Conservation (phyloP, 2,113 vertebrate genomes). For the Excalfactoria chinensis region DNA sequence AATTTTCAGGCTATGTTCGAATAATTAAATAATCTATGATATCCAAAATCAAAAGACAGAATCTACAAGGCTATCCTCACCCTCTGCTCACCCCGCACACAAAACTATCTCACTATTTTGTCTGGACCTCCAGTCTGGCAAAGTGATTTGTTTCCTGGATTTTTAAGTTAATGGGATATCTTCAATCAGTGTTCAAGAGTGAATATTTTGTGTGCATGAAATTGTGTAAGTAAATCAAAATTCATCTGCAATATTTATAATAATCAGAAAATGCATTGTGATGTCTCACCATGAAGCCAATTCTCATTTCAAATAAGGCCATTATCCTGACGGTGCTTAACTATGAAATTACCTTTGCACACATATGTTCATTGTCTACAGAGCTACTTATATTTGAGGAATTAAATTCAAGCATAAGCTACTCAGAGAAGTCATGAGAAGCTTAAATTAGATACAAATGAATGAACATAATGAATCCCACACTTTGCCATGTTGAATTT, state of each 20-base stretch:
- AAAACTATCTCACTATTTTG: neutral
- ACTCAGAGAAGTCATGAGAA: neutral
- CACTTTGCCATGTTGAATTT: neutral
- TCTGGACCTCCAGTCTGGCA: neutral
- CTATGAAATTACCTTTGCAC: neutral
- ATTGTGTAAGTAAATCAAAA: neutral
- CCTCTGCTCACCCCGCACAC: accelerated
- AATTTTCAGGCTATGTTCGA: constrained; percentile 24
- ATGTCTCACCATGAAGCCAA: neutral
- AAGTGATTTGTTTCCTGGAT: neutral
- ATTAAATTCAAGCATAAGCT: neutral
- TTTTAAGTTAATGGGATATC: neutral
- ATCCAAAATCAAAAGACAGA: neutral
- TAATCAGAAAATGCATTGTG: neutral
- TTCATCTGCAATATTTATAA: neutral
- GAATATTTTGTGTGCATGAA: neutral
- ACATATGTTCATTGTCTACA: accelerated
- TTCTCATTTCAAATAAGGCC: neutral
- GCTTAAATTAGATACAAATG: neutral
- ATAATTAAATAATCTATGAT: constrained; percentile 47
- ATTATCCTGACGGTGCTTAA: neutral
- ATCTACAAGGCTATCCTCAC: neutral
- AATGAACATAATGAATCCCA: neutral
- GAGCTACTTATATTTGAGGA: neutral
- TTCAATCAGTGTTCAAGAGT: neutral